A percentile compares a stretch with the other conserved stretches of the same genome.
Conservation (phyloP, 2,113 vertebrate genomes). For the Seriola aureovittata region DNA sequence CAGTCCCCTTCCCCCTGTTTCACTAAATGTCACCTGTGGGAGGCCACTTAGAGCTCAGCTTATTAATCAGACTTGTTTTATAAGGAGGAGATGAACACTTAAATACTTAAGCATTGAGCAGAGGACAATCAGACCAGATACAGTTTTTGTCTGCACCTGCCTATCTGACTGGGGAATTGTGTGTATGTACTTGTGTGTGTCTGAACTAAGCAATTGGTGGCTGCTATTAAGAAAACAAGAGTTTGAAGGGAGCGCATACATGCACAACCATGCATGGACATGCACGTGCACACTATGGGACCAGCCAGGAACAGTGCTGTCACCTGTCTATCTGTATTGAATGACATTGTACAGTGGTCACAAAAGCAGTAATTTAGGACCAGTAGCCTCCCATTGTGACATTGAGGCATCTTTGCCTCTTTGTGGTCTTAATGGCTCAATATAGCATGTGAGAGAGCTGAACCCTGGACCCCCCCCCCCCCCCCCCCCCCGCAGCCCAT, state of each 20-base stretch:
- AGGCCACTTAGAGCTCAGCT: conserved; percentile 61
- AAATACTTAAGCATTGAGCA: conserved; percentile 49
- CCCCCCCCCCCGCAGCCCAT: not conserved
- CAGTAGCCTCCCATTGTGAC: conserved; percentile 55
- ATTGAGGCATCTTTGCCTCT: conserved; percentile 50
- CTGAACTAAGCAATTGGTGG: conserved; percentile 26
- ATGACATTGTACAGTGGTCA: conserved; percentile 50
- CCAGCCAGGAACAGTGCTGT: conserved; percentile 33
- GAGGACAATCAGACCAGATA: conserved; percentile 56
- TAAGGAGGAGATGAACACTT: conserved; percentile 64
- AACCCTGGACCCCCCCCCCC: conserved; percentile 3
- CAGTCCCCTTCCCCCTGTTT: conserved; percentile 36
- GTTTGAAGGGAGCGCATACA: conserved; percentile 26
- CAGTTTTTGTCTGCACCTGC: conserved; percentile 65
- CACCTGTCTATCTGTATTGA: conserved; percentile 72
- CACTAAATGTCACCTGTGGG: conserved; percentile 65
- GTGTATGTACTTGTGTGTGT: conserved; percentile 19
- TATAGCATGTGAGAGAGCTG: conserved; percentile 23
- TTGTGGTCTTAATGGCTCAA: conserved; percentile 50
- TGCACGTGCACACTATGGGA: not conserved
- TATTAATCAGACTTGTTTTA: conserved; percentile 71
- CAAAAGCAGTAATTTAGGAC: conserved; percentile 65
- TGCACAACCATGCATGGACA: not conserved
- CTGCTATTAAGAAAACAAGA: conserved; percentile 53
- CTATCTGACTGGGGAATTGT: conserved; percentile 34